Base-by-base conservation (phyloP, 2,888 invertebrate genomes). In the Drosophila diplacantha region DNA sequence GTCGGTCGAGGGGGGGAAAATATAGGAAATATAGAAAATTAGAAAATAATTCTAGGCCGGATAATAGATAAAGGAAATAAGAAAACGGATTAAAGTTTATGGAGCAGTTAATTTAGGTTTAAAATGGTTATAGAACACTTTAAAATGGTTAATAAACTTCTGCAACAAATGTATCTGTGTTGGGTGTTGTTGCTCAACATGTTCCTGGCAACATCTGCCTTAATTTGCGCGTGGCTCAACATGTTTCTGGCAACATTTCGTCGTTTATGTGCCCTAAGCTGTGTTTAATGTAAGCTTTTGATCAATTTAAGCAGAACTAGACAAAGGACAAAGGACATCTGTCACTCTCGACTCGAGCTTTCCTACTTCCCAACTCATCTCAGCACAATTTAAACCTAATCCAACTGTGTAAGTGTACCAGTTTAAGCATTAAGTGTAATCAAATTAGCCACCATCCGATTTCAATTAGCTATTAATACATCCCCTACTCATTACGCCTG, bases 401-500 rank as follows among this genome's bases (percentile, higher is more conserved):
- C 14, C 3, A 11, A 24, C 8, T 41, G 6, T 5, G 11, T 11
- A 24, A 16, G 5, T n/a, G 29, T 2, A n/a, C 5, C 24, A 26
- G 16, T 43, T 26, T 5, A 16, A 6, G 6, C 16, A 16, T 26
- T 4, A 26, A 7, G 7, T 16, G 9, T 8, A 4, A 43, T 44
- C 8, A 29, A 44, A 29, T 29, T 29, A 18, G 44, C 29, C 9
- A 14, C 31, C 31, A 31, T 9, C 31, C 20, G 18, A 20, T 20
- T 31, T 31, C 14, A 46, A 31, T 46, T 46, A 20, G 14, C 20
- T 31, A 46, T 31, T 46, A 46, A 46, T 20, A 46, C 44, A 20
- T 44, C 12, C 14, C 14, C 29, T 8, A 5, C 14, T 9, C 5
- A n/a, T 31, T 31, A 14, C 14, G 5, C 44, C 18, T 20, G 5